Evolutionary conservation across 2,113 vertebrate species (phyloP), one percentile per base, ranked within the genome.

Genomic region (Sprattus sprattus): DNA sequence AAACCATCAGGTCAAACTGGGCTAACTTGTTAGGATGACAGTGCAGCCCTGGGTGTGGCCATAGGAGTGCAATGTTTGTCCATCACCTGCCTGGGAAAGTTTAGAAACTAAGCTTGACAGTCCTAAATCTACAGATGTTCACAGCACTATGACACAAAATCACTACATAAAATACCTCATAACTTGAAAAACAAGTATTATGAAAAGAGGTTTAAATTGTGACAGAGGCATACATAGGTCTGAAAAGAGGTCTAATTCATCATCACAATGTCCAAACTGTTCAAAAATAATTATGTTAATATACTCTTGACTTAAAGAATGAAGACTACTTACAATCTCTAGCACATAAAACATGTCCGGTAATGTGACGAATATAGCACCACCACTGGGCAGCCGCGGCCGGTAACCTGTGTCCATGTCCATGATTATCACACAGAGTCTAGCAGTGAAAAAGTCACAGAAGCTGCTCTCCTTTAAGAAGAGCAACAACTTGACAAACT

Each of bases 271-370:
- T 2, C 64, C 25, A 25, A n/a, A 67, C 4, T 60, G 54, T 20
- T 25, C 6, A 13, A 71, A 71, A 39, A 39, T 39, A 39, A 39
- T 39, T 39, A 1, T 39, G 39, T 39, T 64, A 64, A 64, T n/a
- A 25, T 3, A 71, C n/a, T 28, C 64, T 11, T 9, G 7, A 32
- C n/a, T 71, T 9, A 67, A 82, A 85, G 22, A 82, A 28, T 67
- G 2, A 60, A 45, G 18, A 25, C 4, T 3, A 88, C 94, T 94
- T 67, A 96, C 95, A 86, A 96, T 92, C 32, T 95, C 95, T 0
- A 94, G 95, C 7, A 96, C 52, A 86, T 94, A 96, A 10, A 96
- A 87, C 75, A 96, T 89, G 87, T 96, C 95, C 0, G 95, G 95
- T 18, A 93, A 85, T 45, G 92, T 94, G 0, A 85, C 82, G 22